phyloP scores from a whole-genome alignment of 2,113 vertebrate species.

The Hassar affinis region DNA sequence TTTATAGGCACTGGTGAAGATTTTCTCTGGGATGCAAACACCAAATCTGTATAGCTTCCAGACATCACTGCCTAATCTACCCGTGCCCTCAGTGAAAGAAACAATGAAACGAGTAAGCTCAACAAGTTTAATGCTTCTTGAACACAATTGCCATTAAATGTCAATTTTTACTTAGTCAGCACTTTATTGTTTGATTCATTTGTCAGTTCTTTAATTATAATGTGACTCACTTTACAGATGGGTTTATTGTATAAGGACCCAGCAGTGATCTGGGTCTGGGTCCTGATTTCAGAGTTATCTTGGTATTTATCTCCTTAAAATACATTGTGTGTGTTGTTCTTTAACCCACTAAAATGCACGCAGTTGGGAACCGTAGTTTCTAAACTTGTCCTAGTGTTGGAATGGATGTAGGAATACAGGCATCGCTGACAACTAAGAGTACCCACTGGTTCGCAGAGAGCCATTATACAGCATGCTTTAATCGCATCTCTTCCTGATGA shows the following conservation, averaged over 20 bases:
- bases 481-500: neutral
- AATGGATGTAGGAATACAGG: conserved; percentile 20
- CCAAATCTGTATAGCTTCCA: conserved; percentile 86
- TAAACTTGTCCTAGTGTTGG: neutral
- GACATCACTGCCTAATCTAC: conserved; percentile 78
- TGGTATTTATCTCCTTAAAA: conserved; percentile 38
- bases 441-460: neutral
- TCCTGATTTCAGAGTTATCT: conserved; percentile 41
- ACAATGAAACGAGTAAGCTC: conserved; percentile 76
- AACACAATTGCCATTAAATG: neutral
- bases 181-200: neutral
- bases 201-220: neutral
- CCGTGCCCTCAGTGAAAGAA: conserved; percentile 78
- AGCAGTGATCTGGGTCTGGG: conserved; percentile 13
- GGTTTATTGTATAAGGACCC: neutral
- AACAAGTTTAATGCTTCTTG: neutral
- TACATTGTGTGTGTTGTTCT: conserved; percentile 31
- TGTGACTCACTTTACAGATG: conserved; percentile 1
- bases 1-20: conserved; percentile 74
- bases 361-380: neutral
- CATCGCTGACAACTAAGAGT: neutral
- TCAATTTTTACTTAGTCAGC: neutral
- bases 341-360: conserved; percentile 50
- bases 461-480: neutral
- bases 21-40: conserved; percentile 79